phyloP scores from a whole-genome alignment of 2,888 invertebrate species.

The Metalampra italica region DNA sequence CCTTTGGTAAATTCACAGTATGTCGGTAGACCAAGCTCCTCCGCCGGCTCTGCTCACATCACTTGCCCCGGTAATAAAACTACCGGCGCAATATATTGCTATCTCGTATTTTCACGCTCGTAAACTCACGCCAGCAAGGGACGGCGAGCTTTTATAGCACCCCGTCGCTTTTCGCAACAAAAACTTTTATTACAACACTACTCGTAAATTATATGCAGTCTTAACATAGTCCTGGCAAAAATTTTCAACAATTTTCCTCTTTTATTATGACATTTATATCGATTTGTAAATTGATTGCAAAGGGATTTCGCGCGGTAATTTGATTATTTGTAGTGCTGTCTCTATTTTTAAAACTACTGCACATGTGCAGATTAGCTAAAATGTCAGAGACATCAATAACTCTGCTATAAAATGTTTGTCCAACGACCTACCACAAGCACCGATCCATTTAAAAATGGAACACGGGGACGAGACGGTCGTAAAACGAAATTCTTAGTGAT shows the following conservation, averaged over 20 bases:
- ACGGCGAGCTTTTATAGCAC: slow-evolving; percentile 57
- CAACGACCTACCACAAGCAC: slow-evolving; percentile 67
- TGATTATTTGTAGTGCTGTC: too few species aligned
- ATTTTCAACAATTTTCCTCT: slow-evolving; percentile 33
- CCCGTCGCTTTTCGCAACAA: slow-evolving; percentile 67
- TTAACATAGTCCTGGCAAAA: slow-evolving; percentile 43
- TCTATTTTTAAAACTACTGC: too few species aligned
- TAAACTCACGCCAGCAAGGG: slow-evolving; percentile 59
- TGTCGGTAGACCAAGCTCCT: slow-evolving; percentile 18
- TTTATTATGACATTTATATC: slow-evolving; percentile 15
- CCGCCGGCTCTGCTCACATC: slow-evolving; percentile 29
- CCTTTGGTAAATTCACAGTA: not conserved
- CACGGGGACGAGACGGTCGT: slow-evolving; percentile 67
- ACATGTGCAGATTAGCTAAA: not conserved
- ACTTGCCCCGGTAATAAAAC: slow-evolving; percentile 58
- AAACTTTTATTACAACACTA: slow-evolving; percentile 70
- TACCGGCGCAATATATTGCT: slow-evolving; percentile 60
- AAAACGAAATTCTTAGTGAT: slow-evolving; percentile 57
- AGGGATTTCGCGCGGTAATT: too few species aligned
- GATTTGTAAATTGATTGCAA: slow-evolving; percentile 1
- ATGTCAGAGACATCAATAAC: not conserved
- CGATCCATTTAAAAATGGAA: slow-evolving; percentile 71
- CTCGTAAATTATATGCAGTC: slow-evolving; percentile 71
- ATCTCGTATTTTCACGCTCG: slow-evolving; percentile 66
- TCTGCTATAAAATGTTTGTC: not conserved